These are phyloP conservation scores for Athalia circularis DNA, from an alignment of 2,888 invertebrate genomes.

Conservation along the genomic window DNA sequence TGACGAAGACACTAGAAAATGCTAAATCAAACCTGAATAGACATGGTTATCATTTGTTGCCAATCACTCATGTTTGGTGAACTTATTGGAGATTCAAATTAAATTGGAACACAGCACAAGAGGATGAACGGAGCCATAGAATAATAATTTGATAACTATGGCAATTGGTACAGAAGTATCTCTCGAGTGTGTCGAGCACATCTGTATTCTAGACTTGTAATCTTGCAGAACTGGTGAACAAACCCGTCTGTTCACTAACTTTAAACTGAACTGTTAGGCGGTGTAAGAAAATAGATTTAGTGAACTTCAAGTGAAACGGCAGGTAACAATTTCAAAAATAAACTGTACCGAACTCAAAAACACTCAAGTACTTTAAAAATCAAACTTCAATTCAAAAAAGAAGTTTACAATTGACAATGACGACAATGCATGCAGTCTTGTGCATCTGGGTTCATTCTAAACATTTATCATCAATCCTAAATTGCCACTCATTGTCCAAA, in stretches of 20 bases:
- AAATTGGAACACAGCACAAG: conserved; percentile 34
- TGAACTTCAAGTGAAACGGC: too few relatives aligned
- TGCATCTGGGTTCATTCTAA: neutral
- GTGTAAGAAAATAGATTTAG: too few relatives aligned
- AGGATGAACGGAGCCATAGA: conserved; percentile 6
- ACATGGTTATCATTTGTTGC: neutral
- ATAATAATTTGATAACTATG: neutral
- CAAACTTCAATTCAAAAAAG: conserved; percentile 11
- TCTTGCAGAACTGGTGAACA: neutral
- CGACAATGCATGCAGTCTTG: neutral
- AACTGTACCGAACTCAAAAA: neutral
- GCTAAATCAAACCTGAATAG: neutral
- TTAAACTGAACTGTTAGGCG: too few relatives aligned
- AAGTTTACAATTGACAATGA: neutral
- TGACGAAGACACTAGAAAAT: neutral
- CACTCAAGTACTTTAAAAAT: neutral
- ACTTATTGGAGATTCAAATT: conserved; percentile 10
- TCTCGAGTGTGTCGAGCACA: neutral
- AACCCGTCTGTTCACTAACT: too few relatives aligned
- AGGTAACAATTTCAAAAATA: neutral
- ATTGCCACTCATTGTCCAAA: neutral
- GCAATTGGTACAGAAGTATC: conserved; percentile 9
- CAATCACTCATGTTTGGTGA: neutral
- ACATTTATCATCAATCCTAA: neutral
- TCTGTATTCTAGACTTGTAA: neutral